phyloP scores from a whole-genome alignment of 2,888 invertebrate species.

The Nymphalis urticae region DNA sequence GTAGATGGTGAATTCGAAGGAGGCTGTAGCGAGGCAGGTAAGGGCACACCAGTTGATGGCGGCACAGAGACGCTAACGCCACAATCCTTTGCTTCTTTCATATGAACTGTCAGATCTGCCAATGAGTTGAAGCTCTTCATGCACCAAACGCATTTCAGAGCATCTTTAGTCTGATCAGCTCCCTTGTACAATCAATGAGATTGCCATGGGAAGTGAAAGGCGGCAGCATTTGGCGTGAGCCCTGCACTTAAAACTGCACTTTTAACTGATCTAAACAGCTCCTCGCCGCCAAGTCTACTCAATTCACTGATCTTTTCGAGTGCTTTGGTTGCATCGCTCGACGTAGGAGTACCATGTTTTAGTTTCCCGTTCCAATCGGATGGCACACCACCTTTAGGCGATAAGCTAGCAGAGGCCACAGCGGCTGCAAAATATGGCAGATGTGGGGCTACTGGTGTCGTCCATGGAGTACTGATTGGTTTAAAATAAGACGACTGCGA shows the following conservation, averaged over 20 bases:
- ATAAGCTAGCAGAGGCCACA: constrained; percentile 88
- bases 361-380: constrained; percentile 90
- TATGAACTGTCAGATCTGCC: constrained; percentile 96
- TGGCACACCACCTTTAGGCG: constrained; percentile 85
- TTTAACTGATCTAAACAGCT: constrained; percentile 85
- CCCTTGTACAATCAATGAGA: constrained; percentile 99
- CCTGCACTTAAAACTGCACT: constrained; percentile 77
- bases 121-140: constrained; percentile 97
- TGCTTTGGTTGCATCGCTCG: constrained; percentile 92
- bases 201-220: constrained; percentile 96
- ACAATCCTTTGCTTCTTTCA: constrained; percentile 99
- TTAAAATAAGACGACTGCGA: constrained; percentile 86
- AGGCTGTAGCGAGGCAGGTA: constrained; percentile 80
- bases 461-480: constrained; percentile 88
- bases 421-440: constrained; percentile 91
- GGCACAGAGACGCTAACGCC: constrained; percentile 92
- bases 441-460: constrained; percentile 88
- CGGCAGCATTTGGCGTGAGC: constrained; percentile 80
- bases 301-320: constrained; percentile 95
- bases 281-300: constrained; percentile 91
- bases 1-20: constrained; percentile 75
- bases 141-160: constrained; percentile 98
- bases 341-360: constrained; percentile 84
- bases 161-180: constrained; percentile 96
- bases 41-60: constrained; percentile 78